Evolutionary conservation across 2,797 vertebrate species (phyloP).

Genomic region (Rhinophrynus dorsalis): DNA sequence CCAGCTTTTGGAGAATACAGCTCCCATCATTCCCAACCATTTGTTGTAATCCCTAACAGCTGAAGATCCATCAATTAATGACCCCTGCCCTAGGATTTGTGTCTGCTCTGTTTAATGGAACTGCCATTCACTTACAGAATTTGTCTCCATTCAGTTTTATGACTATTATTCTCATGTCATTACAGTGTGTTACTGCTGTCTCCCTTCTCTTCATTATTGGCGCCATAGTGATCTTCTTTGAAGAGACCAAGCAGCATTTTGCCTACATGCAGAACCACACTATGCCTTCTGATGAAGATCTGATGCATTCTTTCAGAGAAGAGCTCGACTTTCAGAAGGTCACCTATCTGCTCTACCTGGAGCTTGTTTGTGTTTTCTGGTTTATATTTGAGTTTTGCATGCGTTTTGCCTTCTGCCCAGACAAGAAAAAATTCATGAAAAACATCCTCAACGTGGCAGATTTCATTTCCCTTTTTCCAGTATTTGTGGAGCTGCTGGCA

Average conservation of each 20-base stretch:
- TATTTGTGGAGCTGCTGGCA: constrained; percentile 51
- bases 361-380: constrained; percentile 56
- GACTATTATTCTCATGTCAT: constrained; percentile 21
- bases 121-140: no score
- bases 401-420: constrained; percentile 52
- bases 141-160: no score
- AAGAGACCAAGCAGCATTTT: constrained; percentile 50
- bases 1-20: no score
- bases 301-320: background rate
- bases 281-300: background rate
- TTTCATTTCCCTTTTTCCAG: constrained; percentile 56
- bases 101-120: no score
- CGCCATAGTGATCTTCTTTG: constrained; percentile 55
- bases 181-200: constrained; percentile 51
- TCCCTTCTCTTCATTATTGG: constrained; percentile 56
- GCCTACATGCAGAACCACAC: constrained; percentile 26
- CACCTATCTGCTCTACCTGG: constrained; percentile 51
- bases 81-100: no score
- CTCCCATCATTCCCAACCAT: no score
- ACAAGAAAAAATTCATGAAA: constrained; percentile 53
- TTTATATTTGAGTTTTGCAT: constrained; percentile 55
- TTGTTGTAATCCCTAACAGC: no score
- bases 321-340: constrained; percentile 10
- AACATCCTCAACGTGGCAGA: constrained; percentile 53
- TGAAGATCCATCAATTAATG: no score